Evolutionary conservation across 2,888 invertebrate species (phyloP).

Genomic region (Agrypnus murinus): DNA sequence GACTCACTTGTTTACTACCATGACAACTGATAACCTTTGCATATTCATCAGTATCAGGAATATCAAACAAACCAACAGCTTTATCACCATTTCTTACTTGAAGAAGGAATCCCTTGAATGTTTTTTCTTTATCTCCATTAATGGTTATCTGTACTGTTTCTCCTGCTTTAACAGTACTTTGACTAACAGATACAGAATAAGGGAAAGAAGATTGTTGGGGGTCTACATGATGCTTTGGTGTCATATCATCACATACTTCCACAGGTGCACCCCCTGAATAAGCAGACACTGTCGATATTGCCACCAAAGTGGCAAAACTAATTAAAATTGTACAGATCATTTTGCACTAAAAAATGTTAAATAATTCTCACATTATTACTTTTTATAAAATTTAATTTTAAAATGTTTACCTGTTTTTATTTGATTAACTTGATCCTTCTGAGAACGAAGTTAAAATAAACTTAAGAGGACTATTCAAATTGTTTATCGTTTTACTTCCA

Average conservation of each 20-base stretch:
- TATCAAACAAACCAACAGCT: conserved; percentile 78
- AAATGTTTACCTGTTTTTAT: conserved; percentile 28
- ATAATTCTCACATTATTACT: too few species aligned
- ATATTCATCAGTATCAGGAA: conserved; percentile 72
- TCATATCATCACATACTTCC: conserved; percentile 79
- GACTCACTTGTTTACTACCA: conserved; percentile 73
- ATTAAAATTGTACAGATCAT: conserved; percentile 24
- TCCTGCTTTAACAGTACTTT: conserved; percentile 67
- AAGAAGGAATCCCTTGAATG: conserved; percentile 79
- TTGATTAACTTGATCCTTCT: conserved; percentile 48
- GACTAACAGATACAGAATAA: conserved; percentile 70
- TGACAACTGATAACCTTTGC: conserved; percentile 75
- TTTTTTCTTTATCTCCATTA: conserved; percentile 71
- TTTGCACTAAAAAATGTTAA: conserved; percentile 5
- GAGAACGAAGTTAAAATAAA: conserved; percentile 44
- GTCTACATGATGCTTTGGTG: conserved; percentile 78
- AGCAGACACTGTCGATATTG: conserved; percentile 63
- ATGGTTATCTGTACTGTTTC: conserved; percentile 75
- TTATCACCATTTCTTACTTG: conserved; percentile 78
- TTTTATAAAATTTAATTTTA: too few species aligned
- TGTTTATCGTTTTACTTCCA: conserved; percentile 45
- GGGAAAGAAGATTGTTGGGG: conserved; percentile 76
- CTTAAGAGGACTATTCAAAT: conserved; percentile 31
- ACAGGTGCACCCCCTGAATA: conserved; percentile 80
- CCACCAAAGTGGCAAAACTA: conserved; percentile 39